Conservation (phyloP, 1,140 invertebrate genomes). For the Bombus difficillimus region DNA sequence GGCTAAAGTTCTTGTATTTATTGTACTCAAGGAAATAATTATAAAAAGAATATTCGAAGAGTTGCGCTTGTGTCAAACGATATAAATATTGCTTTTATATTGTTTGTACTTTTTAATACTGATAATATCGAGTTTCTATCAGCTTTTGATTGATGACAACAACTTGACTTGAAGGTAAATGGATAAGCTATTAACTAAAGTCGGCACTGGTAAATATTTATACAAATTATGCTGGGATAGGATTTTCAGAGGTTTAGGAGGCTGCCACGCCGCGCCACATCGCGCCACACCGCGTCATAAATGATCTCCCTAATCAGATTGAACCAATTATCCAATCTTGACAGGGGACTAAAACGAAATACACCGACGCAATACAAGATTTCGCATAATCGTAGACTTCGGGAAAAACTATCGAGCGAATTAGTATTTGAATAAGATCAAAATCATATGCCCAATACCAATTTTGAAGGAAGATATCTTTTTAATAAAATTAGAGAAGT, state of each 20-base stretch:
- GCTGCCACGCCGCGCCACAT: neutral
- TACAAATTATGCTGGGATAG: constrained; percentile 22
- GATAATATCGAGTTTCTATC: neutral
- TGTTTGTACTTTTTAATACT: neutral
- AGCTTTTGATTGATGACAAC: neutral
- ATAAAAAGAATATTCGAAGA: too few species aligned
- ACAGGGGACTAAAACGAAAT: constrained; percentile 11
- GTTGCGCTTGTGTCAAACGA: neutral
- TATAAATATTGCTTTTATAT: too few species aligned
- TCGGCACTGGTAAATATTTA: constrained; percentile 8
- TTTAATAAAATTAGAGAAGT: too few species aligned
- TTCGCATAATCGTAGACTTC: constrained; percentile 39
- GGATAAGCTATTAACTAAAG: constrained; percentile 3
- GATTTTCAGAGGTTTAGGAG: constrained; percentile 3
- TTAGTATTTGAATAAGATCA: constrained; percentile 66
- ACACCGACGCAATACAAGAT: constrained; percentile 34
- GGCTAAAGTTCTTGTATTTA: too few species aligned
- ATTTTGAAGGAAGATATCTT: neutral
- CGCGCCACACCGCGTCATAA: neutral
- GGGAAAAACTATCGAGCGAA: constrained; percentile 50
- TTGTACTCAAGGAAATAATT: too few species aligned
- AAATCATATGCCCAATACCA: constrained; percentile 39
- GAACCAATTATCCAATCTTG: constrained; percentile 56
- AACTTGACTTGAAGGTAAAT: neutral
- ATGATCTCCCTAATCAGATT: constrained; percentile 61